phyloP scores from a whole-genome alignment of 1,140 invertebrate genomes.

The Drosophila yakuba region DNA sequence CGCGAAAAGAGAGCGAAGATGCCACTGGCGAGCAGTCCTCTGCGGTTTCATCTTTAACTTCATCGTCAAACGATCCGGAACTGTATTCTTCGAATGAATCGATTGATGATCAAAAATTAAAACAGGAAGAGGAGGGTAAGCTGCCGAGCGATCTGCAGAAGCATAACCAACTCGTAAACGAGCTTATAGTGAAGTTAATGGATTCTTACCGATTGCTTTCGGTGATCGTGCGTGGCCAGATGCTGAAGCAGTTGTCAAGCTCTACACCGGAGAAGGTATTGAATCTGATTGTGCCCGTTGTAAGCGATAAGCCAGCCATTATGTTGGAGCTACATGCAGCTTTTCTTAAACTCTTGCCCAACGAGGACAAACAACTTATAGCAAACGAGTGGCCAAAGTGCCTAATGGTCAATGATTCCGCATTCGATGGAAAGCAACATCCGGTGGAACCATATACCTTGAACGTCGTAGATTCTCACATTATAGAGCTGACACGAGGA shows the following conservation, averaged over 20 bases:
- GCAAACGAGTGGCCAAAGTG: constrained; percentile 81
- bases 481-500: constrained; percentile 68
- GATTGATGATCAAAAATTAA: constrained; percentile 60
- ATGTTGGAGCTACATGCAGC: constrained; percentile 73
- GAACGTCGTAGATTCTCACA: constrained; percentile 78
- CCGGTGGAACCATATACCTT: constrained; percentile 80
- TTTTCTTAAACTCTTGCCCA: constrained; percentile 75
- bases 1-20: constrained; percentile 59
- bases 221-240: constrained; percentile 65
- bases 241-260: constrained; percentile 72
- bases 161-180: constrained; percentile 61
- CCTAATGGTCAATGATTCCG: constrained; percentile 65
- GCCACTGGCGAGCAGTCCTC: constrained; percentile 20
- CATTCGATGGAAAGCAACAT: constrained; percentile 67
- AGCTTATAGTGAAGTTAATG: constrained; percentile 68
- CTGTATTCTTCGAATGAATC: constrained; percentile 75
- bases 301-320: constrained; percentile 76
- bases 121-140: constrained; percentile 37
- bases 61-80: constrained; percentile 39
- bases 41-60: constrained; percentile 9
- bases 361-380: constrained; percentile 81
- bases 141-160: constrained; percentile 47
- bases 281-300: constrained; percentile 76
- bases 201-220: constrained; percentile 63
- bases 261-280: constrained; percentile 63